Conservation (phyloP, 2,797 vertebrate species). For the Scleropages formosus region DNA sequence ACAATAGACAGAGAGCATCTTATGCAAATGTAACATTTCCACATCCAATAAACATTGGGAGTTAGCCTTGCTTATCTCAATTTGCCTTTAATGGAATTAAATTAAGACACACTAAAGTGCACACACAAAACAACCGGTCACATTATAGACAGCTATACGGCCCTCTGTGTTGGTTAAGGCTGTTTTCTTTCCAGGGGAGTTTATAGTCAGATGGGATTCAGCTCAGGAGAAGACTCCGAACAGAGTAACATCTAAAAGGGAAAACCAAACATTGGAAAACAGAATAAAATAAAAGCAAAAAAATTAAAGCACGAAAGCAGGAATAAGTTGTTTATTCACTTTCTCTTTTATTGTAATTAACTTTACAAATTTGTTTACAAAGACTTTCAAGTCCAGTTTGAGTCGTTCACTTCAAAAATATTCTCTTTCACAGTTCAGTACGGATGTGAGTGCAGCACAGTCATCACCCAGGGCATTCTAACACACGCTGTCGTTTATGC, state of each 20-base stretch:
- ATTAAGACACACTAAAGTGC: not conserved
- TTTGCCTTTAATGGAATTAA: constrained; percentile 3
- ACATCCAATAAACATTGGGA: not conserved
- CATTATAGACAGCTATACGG: not conserved
- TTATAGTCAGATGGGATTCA: not conserved
- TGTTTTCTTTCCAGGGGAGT: not conserved
- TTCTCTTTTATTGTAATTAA: constrained; percentile 52
- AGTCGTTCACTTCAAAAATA: constrained; percentile 68
- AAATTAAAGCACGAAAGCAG: too few relatives aligned
- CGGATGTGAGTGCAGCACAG: constrained; percentile 54
- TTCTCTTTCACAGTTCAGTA: constrained; percentile 48
- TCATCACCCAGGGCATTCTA: constrained; percentile 43
- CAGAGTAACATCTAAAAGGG: not conserved
- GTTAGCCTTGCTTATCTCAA: not conserved
- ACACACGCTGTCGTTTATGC: constrained; percentile 53
- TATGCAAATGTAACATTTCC: constrained; percentile 20
- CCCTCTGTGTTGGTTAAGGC: not conserved
- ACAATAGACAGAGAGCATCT: not conserved
- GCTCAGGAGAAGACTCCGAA: not conserved
- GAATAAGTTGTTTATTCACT: not conserved
- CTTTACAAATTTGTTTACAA: constrained; percentile 55
- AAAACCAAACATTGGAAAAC: not conserved
- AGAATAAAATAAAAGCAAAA: too few relatives aligned
- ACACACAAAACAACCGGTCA: not conserved
- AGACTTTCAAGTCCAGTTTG: constrained; percentile 49